Base-by-base conservation (phyloP, 2,113 vertebrate genomes). In the Neofelis nebulosa region DNA sequence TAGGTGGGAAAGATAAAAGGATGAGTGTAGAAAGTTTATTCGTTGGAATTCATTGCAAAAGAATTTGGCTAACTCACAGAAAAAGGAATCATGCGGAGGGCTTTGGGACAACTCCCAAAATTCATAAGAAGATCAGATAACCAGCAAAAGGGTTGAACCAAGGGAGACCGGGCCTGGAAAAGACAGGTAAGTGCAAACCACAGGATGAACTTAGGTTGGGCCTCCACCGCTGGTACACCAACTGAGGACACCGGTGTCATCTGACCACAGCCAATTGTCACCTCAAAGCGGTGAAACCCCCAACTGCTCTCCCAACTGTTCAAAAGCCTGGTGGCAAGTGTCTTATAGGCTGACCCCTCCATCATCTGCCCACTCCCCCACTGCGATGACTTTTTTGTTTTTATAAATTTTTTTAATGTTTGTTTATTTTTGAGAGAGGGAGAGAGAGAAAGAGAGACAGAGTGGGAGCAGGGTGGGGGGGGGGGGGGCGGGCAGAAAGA, bases 201-300 rank as follows among this genome's bases (percentile, higher is more conserved):
- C 3, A 18, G 19, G 31, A 50, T 4, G 33, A 55, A 41, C 0
- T 7, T 23, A 63, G n/a, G 73, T 33, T 48, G 38, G 50, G 27
- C 11, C 36, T 0, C 61, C 2, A 0, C 12, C 36, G 4, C 2
- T 11, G n/a, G 6, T 0, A 3, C 18, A 31, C 29, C 69, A 15
- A 16, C 1, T 45, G 4, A 55, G 12, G 31, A 45, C 19, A n/a
- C 36, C 15, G 7, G 5, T 8, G 12, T 25, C 10, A 50, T 61
- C 55, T 2, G 66, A 73, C 12, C 25, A 23, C 29, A 33, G 23
- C n/a, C 55, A 2, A 4, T 6, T 0, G 57, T 55, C 71, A 68
- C 1, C 7, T 13, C 33, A 68, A 19, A 88, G 31, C 36, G 45
- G 18, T 25, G 48, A 50, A 16, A 36, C 19, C 23, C 3, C 23